Evolutionary conservation across 2,113 vertebrate species (phyloP), one percentile per base, ranked within the genome.

Genomic region (Oostethus manadensis): DNA sequence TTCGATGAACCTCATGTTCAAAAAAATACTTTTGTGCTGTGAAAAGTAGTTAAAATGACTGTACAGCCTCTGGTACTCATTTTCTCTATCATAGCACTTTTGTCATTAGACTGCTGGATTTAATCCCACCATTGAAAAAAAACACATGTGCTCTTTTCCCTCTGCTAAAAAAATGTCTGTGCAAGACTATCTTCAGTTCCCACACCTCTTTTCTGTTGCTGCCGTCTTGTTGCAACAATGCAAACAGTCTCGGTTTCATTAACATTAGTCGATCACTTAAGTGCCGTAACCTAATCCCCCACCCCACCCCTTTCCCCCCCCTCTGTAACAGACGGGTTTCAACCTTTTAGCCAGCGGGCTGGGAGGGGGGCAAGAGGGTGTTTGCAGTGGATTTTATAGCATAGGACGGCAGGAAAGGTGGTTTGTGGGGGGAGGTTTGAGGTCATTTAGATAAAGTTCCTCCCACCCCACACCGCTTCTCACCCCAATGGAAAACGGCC

Each of bases 181-280:
- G 10, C 15, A 53, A 53, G 51, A 8, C 16, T 14, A 38, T 23
- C 65, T 35, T 38, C 17, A 50, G 57, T 38, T 60, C 62, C 65
- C 77, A 71, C 76, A 72, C 58, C 40, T 76, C 58, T 51, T 43
- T 40, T 8, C 65, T 68, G 73, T 49, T 72, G 74, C 68, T 58
- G 79, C 67, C 71, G 18, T 78, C 78, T 81, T 88, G 88, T 88
- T 79, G 78, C 64, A 86, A 89, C 88, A 89, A 88, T 80, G 82
- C 80, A 89, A 91, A 90, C 86, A 88, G 67, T 87, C 81, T 89
- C 83, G 58, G 60, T 88, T 91, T 87, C 89, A 86, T 82, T 51
- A 68, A 82, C 87, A 86, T 79, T 84, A 88, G 86, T 78, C 82
- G 80, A 70, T 79, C 88, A 87, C 86, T 89, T 89, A 89, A 89